phyloP scores from a whole-genome alignment of 2,797 vertebrate species.

The Caiman crocodilus region DNA sequence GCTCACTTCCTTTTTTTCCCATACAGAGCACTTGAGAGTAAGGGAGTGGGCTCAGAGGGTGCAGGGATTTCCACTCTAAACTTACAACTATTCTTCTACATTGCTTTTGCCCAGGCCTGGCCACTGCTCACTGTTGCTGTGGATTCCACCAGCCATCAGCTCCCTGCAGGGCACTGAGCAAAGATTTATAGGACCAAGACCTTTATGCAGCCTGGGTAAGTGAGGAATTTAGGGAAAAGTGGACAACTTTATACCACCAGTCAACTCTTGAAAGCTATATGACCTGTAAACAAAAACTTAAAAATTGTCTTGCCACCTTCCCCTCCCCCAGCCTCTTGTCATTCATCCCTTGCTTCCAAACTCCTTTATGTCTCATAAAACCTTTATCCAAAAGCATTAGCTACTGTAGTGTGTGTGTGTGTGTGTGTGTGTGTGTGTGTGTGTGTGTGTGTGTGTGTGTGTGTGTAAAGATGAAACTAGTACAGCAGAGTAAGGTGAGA shows the following conservation, averaged over 20 bases:
- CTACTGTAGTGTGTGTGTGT: no score
- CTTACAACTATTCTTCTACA: background rate
- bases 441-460: no score
- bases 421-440: no score
- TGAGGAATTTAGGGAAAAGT: constrained; percentile 9
- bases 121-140: background rate
- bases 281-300: background rate
- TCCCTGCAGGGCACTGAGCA: background rate
- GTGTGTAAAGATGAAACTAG: background rate
- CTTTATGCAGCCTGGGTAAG: background rate
- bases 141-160: background rate
- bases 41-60: no score
- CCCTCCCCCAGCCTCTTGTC: background rate
- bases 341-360: accelerated
- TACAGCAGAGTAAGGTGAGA: background rate
- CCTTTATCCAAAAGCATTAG: background rate
- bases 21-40: background rate
- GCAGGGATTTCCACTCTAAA: background rate
- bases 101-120: background rate
- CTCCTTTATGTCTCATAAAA: background rate
- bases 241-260: background rate
- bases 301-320: constrained; percentile 1
- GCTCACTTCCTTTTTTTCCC: no score
- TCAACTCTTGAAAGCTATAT: constrained; percentile 8
- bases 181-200: background rate